Evolutionary conservation across 2,888 invertebrate species (phyloP), one percentile per base, ranked within the genome.

Genomic region (Apamea monoglypha): DNA sequence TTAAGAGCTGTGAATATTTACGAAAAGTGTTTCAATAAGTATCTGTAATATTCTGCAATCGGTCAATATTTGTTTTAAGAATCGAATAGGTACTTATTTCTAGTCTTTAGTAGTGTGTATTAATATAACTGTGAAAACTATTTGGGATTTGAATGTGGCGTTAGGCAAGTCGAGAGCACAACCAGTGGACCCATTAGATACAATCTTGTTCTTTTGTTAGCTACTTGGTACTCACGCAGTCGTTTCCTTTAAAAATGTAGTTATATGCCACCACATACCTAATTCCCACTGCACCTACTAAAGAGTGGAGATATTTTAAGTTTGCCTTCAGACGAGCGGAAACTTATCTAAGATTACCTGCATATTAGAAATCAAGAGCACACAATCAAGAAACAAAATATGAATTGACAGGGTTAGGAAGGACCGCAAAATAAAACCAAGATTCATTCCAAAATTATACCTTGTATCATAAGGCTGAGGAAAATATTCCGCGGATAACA

Each of bases 401-500:
- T 40, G 1, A 10, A 36, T 21, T 29, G 29, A 32, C 32, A 50
- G 14, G 56, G 8, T 71, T n/a, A n/a, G 14, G 3, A 69, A 64
- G 40, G 16, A 53, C 21, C 47, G n/a, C 47, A 63, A 63, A 68
- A 53, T 66, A 68, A 75, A 53, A 75, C 40, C n/a, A 61, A 59
- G 3, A 61, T 59, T 67, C 44, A 36, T 74, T 74, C 44, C 32
- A 61, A 61, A 61, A 61, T 44, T 53, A 68, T 61, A 82, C 32
- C 68, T 56, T 61, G 50, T 36, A 44, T 76, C 61, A 14, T 21
- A 63, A 1, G 16, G n/a, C 8, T 3, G 16, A 16, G 32, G 59
- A 70, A 53, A 71, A 53, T 80, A 78, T 76, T 74, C 73, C 40
- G 84, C 76, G 73, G 78, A 79, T 77, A 79, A 77, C 69, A 64